These are phyloP conservation scores for Himalopsyche phryganea DNA, from an alignment of 1,140 invertebrate genomes.

Conservation along the genomic window DNA sequence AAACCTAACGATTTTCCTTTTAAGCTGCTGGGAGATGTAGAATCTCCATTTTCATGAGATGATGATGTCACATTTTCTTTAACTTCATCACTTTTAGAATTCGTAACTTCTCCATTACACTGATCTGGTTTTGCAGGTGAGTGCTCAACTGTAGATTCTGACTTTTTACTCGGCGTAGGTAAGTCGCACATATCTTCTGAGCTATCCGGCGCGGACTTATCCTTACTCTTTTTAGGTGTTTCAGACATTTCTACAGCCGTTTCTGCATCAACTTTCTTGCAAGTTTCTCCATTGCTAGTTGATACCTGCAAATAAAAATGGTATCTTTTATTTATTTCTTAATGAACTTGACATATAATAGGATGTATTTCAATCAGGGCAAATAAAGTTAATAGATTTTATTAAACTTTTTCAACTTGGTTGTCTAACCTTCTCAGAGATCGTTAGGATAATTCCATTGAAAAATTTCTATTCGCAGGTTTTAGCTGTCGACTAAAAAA, in stretches of 20 bases:
- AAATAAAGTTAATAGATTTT: too few species aligned
- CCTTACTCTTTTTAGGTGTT: constrained; percentile 38
- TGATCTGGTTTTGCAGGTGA: constrained; percentile 36
- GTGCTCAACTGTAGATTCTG: constrained; percentile 42
- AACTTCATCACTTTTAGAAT: constrained; percentile 47
- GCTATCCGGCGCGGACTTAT: constrained; percentile 54
- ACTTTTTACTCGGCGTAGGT: constrained; percentile 49
- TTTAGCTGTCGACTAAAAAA: too few species aligned
- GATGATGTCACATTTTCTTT: constrained; percentile 43
- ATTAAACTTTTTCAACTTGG: too few species aligned
- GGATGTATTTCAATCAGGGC: too few species aligned
- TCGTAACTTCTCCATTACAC: constrained; percentile 48
- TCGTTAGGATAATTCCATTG: too few species aligned
- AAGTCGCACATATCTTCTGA: constrained; percentile 54
- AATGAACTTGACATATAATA: too few species aligned
- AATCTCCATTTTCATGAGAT: constrained; percentile 52
- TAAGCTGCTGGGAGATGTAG: constrained; percentile 30
- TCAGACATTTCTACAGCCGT: constrained; percentile 13
- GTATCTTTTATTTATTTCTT: background rate
- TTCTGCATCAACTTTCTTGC: background rate
- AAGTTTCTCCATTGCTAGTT: constrained; percentile 53
- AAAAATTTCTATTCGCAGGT: too few species aligned
- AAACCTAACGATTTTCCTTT: constrained; percentile 27
- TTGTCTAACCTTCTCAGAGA: too few species aligned
- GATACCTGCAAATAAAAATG: constrained; percentile 41